phyloP scores from a whole-genome alignment of 2,113 vertebrate genomes.

The Chloroceryle aenea region DNA sequence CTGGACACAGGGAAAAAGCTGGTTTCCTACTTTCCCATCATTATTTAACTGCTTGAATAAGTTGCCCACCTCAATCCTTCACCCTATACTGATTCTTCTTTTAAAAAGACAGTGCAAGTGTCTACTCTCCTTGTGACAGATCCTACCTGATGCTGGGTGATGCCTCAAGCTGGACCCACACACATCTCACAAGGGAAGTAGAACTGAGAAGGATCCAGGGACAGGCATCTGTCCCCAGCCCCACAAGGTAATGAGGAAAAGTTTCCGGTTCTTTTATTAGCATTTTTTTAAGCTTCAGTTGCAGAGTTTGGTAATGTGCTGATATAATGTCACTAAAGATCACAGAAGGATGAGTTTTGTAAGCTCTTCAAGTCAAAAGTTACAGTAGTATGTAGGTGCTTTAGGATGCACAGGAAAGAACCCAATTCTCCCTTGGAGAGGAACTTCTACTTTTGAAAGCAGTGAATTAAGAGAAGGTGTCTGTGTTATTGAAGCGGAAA shows the following conservation, averaged over 20 bases:
- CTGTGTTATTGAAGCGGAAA: background rate
- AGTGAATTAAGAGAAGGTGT: background rate
- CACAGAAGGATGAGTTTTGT: background rate
- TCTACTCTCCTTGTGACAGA: background rate
- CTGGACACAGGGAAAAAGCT: background rate
- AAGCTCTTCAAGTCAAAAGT: background rate
- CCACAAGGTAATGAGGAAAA: rapidly evolving
- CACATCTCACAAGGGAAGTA: background rate
- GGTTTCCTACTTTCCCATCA: background rate
- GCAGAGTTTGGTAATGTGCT: background rate
- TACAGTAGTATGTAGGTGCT: background rate
- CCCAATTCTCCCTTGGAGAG: background rate
- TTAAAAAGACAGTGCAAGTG: background rate
- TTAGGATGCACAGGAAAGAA: background rate
- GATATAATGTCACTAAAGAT: background rate
- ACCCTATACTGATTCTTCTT: background rate
- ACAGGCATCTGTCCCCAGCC: background rate
- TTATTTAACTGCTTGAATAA: background rate
- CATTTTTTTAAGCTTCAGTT: background rate
- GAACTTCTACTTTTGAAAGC: conserved; percentile 12
- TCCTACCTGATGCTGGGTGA: background rate
- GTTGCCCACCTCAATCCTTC: background rate
- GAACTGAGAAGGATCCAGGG: background rate
- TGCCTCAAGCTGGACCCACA: background rate
- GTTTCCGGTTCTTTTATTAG: background rate